Evolutionary conservation across 2,797 vertebrate genomes (phyloP).

Genomic region (Florisuga fusca): DNA sequence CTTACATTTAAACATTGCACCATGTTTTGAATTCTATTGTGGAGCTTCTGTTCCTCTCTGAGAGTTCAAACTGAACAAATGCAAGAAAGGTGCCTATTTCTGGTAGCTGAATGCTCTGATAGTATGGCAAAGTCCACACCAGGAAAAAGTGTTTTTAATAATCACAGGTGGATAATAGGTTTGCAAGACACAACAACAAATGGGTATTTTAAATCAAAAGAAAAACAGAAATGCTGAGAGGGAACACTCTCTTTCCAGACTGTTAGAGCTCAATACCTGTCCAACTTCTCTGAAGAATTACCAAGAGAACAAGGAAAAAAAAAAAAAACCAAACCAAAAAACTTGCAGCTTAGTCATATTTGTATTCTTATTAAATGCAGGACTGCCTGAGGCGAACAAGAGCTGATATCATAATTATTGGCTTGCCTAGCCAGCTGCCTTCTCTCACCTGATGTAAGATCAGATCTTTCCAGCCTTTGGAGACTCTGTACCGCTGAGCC

Average conservation of each 20-base stretch:
- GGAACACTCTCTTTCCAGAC: slow-evolving; percentile 52
- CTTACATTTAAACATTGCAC: background rate
- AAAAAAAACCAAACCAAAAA: slow-evolving; percentile 43
- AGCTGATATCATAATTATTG: slow-evolving; percentile 87
- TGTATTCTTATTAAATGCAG: slow-evolving; percentile 79
- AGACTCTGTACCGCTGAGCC: slow-evolving; percentile 77
- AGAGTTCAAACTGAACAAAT: background rate
- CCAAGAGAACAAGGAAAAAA: slow-evolving; percentile 66
- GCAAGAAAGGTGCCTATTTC: background rate
- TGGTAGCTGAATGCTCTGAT: background rate
- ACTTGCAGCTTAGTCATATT: slow-evolving; percentile 81
- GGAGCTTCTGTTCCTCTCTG: background rate
- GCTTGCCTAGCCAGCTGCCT: slow-evolving; percentile 84
- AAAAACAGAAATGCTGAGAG: slow-evolving; percentile 47
- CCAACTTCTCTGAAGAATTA: slow-evolving; percentile 67
- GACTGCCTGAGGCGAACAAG: slow-evolving; percentile 80
- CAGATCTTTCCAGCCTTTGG: slow-evolving; percentile 84
- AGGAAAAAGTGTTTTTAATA: slow-evolving; percentile 37
- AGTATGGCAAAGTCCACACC: background rate
- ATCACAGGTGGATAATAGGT: slow-evolving; percentile 49
- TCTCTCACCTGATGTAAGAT: slow-evolving; percentile 84
- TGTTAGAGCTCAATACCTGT: slow-evolving; percentile 77
- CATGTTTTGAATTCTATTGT: background rate
- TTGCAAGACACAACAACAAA: slow-evolving; percentile 53
- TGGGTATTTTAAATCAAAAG: slow-evolving; percentile 53